phyloP scores from a whole-genome alignment of 2,888 invertebrate species.

The Bellardia bayeri region DNA sequence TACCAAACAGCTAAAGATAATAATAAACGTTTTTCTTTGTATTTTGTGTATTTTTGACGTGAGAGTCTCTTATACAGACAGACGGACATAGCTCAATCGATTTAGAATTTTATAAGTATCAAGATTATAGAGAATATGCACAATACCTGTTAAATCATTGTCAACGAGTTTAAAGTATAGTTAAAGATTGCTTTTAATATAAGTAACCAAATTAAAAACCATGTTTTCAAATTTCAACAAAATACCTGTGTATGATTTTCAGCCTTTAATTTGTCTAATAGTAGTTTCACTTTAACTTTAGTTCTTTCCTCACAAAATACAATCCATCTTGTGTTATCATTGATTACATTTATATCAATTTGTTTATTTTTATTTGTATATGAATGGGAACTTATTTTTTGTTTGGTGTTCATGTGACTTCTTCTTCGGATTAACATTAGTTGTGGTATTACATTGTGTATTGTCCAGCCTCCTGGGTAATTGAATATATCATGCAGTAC shows the following conservation, averaged over 20 bases:
- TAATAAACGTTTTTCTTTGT: too few species aligned
- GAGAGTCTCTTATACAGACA: too few species aligned
- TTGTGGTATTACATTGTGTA: slow-evolving; percentile 85
- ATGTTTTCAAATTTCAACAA: too few species aligned
- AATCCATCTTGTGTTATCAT: slow-evolving; percentile 82
- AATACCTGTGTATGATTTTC: slow-evolving; percentile 80
- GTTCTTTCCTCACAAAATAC: slow-evolving; percentile 83
- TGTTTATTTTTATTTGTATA: not conserved
- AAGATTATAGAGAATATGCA: too few species aligned
- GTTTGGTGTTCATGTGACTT: not conserved
- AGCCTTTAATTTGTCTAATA: slow-evolving; percentile 78
- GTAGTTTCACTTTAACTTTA: slow-evolving; percentile 78
- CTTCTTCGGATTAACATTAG: slow-evolving; percentile 76
- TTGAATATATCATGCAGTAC: slow-evolving; percentile 86
- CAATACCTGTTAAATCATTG: too few species aligned
- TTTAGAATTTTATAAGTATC: too few species aligned
- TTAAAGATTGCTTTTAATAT: too few species aligned
- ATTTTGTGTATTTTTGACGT: too few species aligned
- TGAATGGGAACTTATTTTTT: not conserved
- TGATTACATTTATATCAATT: slow-evolving; percentile 61
- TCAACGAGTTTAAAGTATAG: too few species aligned
- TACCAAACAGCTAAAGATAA: too few species aligned
- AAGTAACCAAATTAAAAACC: too few species aligned
- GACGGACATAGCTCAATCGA: too few species aligned
- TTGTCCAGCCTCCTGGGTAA: slow-evolving; percentile 85